A percentile compares a stretch with the other conserved stretches of the same genome.
Evolutionary conservation across 2,888 invertebrate genomes (phyloP).

Genomic region (Eupithecia insigniata): DNA sequence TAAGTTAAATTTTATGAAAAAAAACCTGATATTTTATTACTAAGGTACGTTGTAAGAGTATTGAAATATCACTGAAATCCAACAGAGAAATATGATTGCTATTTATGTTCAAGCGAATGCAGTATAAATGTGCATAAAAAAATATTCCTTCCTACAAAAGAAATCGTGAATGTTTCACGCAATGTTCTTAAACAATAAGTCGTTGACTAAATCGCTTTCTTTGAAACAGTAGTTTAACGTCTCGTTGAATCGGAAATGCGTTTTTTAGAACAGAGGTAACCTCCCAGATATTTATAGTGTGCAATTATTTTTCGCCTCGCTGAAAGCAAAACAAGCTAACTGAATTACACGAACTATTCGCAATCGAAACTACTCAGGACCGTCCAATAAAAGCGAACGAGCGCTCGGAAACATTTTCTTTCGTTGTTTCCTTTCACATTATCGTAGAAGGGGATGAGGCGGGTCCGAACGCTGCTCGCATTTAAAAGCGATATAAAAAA

Average conservation of each 20-base stretch:
- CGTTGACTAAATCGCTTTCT: slow-evolving; percentile 59
- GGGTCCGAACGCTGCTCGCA: slow-evolving; percentile 77
- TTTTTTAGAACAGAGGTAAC: slow-evolving; percentile 60
- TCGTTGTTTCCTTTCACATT: slow-evolving; percentile 82
- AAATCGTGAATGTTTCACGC: slow-evolving; percentile 64
- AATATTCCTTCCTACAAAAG: slow-evolving; percentile 48
- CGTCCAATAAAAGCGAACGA: slow-evolving; percentile 78
- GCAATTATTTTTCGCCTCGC: slow-evolving; percentile 63
- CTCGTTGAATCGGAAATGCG: slow-evolving; percentile 66
- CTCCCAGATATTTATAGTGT: slow-evolving; percentile 60
- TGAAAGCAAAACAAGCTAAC: slow-evolving; percentile 62
- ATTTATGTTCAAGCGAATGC: slow-evolving; percentile 35
- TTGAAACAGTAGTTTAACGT: slow-evolving; percentile 64
- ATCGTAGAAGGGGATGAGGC: slow-evolving; percentile 77
- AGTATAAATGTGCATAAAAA: not conserved
- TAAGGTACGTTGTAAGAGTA: not conserved
- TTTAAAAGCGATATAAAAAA: slow-evolving; percentile 84
- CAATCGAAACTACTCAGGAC: slow-evolving; percentile 79
- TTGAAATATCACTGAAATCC: not conserved
- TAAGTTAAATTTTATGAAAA: too few species aligned
- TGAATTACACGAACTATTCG: slow-evolving; percentile 82
- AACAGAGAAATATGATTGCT: slow-evolving; percentile 18
- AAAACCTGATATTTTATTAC: too few species aligned
- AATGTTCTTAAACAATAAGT: slow-evolving; percentile 66
- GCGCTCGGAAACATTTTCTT: slow-evolving; percentile 82